Evolutionary conservation across 2,113 vertebrate species (phyloP).

Genomic region (Carassius gibelio): DNA sequence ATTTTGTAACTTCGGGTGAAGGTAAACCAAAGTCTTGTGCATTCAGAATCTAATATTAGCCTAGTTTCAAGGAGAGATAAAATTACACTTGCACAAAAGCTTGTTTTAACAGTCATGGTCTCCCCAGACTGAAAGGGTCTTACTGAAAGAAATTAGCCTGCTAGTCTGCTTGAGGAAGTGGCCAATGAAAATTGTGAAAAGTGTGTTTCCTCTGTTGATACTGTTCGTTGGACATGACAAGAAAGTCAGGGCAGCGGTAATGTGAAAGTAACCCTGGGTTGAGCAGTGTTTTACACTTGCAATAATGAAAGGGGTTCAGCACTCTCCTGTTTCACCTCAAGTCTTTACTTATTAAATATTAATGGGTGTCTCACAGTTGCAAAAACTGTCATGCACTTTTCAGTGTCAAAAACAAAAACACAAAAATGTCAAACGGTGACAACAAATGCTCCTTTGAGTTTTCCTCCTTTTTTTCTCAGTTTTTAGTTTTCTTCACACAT

Average conservation of each 20-base stretch:
- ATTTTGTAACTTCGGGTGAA: no score
- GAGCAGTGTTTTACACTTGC: neutral
- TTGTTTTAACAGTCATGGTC: no score
- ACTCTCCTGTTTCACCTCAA: neutral
- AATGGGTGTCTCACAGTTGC: neutral
- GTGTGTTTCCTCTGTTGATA: constrained; percentile 61
- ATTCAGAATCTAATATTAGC: no score
- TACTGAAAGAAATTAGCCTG: constrained; percentile 54
- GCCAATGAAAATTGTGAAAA: constrained; percentile 67
- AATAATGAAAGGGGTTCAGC: neutral
- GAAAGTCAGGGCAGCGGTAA: neutral
- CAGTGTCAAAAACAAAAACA: neutral
- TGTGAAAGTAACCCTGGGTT: neutral
- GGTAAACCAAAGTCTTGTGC: no score
- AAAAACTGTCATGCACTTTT: neutral
- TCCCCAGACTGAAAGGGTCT: neutral
- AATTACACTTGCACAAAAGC: neutral
- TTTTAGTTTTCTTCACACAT: neutral
- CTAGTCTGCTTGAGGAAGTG: constrained; percentile 44
- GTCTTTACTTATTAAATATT: neutral
- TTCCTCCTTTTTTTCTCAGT: neutral
- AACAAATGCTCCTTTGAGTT: neutral
- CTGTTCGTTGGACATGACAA: constrained; percentile 6
- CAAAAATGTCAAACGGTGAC: neutral
- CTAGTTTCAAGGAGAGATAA: no score